Conservation (phyloP, 2,888 invertebrate species). For the Aethes cnicana region DNA sequence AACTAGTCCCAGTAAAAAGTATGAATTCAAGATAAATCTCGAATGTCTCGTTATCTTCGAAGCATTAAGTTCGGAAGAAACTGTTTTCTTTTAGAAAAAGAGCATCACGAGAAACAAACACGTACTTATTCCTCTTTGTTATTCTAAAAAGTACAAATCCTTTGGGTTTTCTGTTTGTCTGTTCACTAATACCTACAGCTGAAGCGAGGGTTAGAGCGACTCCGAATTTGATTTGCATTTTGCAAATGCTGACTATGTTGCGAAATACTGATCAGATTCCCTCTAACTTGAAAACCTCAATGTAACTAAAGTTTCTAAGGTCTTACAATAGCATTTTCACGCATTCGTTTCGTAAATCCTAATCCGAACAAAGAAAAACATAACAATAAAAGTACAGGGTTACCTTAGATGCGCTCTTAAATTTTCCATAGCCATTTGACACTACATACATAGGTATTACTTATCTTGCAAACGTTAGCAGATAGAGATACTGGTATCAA, state of each 20-base stretch:
- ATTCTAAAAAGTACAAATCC: not conserved
- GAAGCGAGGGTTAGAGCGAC: too few relatives aligned
- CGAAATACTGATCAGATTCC: too few relatives aligned
- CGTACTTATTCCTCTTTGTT: not conserved
- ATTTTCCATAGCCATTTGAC: conserved; percentile 8
- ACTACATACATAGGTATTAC: conserved; percentile 15
- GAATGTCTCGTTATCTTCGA: conserved; percentile 13
- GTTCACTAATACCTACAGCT: too few relatives aligned
- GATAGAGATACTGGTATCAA: conserved; percentile 2
- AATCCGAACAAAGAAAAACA: too few relatives aligned
- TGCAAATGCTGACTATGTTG: too few relatives aligned
- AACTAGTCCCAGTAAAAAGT: conserved; percentile 11
- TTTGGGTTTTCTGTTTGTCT: not conserved
- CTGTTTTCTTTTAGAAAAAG: not conserved
- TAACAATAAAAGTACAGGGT: too few relatives aligned
- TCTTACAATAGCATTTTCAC: too few relatives aligned
- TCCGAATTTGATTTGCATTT: too few relatives aligned
- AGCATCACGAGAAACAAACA: not conserved
- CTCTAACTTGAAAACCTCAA: too few relatives aligned
- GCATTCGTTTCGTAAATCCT: too few relatives aligned
- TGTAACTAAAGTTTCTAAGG: too few relatives aligned
- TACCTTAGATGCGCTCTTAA: too few relatives aligned
- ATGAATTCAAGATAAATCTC: conserved; percentile 15
- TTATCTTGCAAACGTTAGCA: conserved; percentile 3
- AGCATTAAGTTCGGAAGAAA: not conserved